Evolutionary conservation across 1,140 invertebrate genomes (phyloP), one percentile per base, ranked within the genome.

Genomic region (Ceratoteleas bidentatus): DNA sequence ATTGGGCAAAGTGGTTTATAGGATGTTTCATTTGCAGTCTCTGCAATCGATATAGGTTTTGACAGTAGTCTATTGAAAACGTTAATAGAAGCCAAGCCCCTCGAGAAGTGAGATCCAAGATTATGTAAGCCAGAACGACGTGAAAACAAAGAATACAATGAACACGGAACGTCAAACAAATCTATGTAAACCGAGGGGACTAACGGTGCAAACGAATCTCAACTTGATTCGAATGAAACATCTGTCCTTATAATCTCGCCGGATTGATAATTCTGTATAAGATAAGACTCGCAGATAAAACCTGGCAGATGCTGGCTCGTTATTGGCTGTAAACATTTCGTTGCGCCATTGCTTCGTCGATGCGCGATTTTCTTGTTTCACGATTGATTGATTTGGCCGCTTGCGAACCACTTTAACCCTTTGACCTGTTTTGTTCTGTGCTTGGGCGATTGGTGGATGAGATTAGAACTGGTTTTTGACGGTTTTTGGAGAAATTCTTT

Each of bases 111-210:
- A 85, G 79, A 85, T 85, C 79, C 81, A 84, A 85, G 81, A 83
- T 88, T 88, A 88, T 85, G 86, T 88, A 87, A 88, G 86, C 84
- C 84, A 78, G 76, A 86, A 86, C 61, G 83, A 87, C 81, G 72
- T 72, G 86, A 82, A 87, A 87, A 87, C 87, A 88, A 88, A 87
- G 87, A 84, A 75, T 56, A 87, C 85, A 87, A 86, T 86, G 81
- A 84, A 69, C 76, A 74, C 66, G 81, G 83, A 86, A 87, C 85
- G 87, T 87, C 85, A 87, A 87, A 88, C 85, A 87, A 87, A 87
- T 88, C 85, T 87, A 85, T 87, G 84, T 80, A 85, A 85, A 85
- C 84, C 76, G 69, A 83, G 74, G 84, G 81, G 84, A 83, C 72
- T 70, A 78, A 75, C 80, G 76, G 76, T 74, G 75, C 79, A 83